Percentiles rank a stretch among this genome's conserved stretches.
Evolutionary conservation across 2,797 vertebrate species (phyloP).

Genomic region (Morelia viridis): DNA sequence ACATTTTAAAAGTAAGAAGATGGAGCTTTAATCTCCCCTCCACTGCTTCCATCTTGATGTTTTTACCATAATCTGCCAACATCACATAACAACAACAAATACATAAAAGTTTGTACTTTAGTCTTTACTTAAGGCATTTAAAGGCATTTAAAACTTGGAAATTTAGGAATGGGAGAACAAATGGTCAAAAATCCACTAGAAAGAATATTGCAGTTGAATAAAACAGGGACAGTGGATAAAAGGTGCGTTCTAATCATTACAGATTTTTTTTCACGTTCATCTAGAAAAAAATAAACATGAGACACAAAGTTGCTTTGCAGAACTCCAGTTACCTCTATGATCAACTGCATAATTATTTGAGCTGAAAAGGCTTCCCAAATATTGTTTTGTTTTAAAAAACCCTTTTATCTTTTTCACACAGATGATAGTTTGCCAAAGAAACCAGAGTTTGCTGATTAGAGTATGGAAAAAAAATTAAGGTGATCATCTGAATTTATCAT

Average conservation of each 20-base stretch:
- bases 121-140: slow-evolving; percentile 24
- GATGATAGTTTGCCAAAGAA: slow-evolving; percentile 62
- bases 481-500: slow-evolving; percentile 54
- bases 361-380: not conserved
- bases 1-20: not conserved
- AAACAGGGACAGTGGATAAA: slow-evolving; percentile 40
- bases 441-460: slow-evolving; percentile 63
- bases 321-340: slow-evolving; percentile 64
- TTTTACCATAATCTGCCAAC: not conserved
- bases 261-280: slow-evolving; percentile 45
- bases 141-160: slow-evolving; percentile 52
- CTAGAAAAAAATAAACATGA: slow-evolving; percentile 59
- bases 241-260: slow-evolving; percentile 52
- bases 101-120: not conserved
- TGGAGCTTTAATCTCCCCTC: not conserved
- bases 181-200: slow-evolving; percentile 60
- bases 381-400: slow-evolving; percentile 39
- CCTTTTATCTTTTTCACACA: slow-evolving; percentile 56
- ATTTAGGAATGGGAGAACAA: slow-evolving; percentile 51
- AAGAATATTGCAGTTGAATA: slow-evolving; percentile 54
- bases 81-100: not conserved
- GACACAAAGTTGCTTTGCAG: slow-evolving; percentile 60
- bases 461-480: slow-evolving; percentile 47
- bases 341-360: slow-evolving; percentile 66
- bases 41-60: not conserved